Base-by-base conservation (phyloP, 37 sponge, comb jelly and placozoan genomes). In the Agelas oroides region DNA sequence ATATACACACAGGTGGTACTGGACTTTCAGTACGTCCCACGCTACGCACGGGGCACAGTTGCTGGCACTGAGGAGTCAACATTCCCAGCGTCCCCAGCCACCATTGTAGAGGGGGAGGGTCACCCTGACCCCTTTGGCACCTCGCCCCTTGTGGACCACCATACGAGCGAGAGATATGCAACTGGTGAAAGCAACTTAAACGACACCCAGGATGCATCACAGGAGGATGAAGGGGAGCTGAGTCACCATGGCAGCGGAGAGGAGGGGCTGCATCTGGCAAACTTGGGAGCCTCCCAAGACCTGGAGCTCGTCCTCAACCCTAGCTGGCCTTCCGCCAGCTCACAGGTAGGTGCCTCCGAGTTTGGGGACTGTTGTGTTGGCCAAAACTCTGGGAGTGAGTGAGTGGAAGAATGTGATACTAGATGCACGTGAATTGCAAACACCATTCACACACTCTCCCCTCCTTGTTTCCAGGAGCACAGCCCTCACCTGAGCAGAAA, bases 1-100 rank as follows among this genome's bases (percentile, higher is more conserved):
- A n/a, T n/a, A n/a, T n/a, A n/a, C n/a, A n/a, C n/a, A n/a, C 53
- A 79, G 80, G 80, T 79, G 46, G 37, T 65, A 15, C 56, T 79
- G 54, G 69, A 79, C 35, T 79, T 20, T 67, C 69, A 53, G 25
- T 36, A 63, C 32, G 20, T 34, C n/a, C 59, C 82, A 37, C 71
- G 35, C 2, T 52, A 79, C 41, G 2, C 30, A 31, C 56, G 33
- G 52, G 33, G 16, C 56, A 62, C 24, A 20, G 32, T 53, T 46
- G 16, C 46, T 41, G n/a, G n/a, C n/a, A n/a, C n/a, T n/a, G 54
- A 33, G 30, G 70, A 72, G 52, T 40, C 70, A 73, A 65, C 61
- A 33, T 33, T 73, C 17, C 12, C 63, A 16, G 28, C 66, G 12
- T 20, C 33, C 18, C 27, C 75, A 52, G 5, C 46, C 61, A 5